phyloP scores from a whole-genome alignment of 2,888 invertebrate genomes.

The Pelosia muscerda region DNA sequence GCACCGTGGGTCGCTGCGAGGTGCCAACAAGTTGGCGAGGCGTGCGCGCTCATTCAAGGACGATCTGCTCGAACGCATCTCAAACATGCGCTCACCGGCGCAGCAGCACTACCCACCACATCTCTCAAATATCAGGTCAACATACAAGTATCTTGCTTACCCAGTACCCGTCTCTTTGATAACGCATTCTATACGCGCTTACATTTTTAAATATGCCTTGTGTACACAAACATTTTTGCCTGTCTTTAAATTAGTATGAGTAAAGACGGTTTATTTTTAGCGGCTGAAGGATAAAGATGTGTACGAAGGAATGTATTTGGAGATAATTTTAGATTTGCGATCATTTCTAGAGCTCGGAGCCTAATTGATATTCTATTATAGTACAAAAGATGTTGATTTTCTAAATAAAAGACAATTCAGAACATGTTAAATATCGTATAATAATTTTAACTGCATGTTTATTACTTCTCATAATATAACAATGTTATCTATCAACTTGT shows the following conservation, averaged over 20 bases:
- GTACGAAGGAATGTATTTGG: slow-evolving; percentile 1
- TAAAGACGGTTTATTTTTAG: slow-evolving; percentile 11
- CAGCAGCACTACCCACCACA: slow-evolving; percentile 85
- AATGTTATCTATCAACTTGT: slow-evolving; percentile 64
- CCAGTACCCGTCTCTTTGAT: slow-evolving; percentile 27
- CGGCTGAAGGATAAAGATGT: slow-evolving; percentile 10
- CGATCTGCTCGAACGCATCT: slow-evolving; percentile 96
- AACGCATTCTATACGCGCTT: slow-evolving; percentile 17
- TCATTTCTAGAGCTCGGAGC: background rate
- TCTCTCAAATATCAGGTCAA: slow-evolving; percentile 80
- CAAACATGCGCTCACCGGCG: slow-evolving; percentile 94
- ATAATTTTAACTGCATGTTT: slow-evolving; percentile 30
- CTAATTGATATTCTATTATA: background rate
- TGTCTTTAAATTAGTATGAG: slow-evolving; percentile 6
- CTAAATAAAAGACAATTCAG: background rate
- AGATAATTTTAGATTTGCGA: background rate
- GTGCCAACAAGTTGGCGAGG: slow-evolving; percentile 93
- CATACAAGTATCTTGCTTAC: slow-evolving; percentile 15
- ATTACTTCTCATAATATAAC: slow-evolving; percentile 48
- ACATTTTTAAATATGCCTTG: slow-evolving; percentile 10
- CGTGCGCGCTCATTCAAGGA: slow-evolving; percentile 97
- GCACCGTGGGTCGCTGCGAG: slow-evolving; percentile 92
- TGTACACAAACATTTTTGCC: slow-evolving; percentile 10
- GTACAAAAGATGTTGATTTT: background rate
- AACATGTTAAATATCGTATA: background rate